Evolutionary conservation across 2,888 invertebrate genomes (phyloP), one percentile per base, ranked within the genome.

Genomic region (Melikaiella ostensackeni): DNA sequence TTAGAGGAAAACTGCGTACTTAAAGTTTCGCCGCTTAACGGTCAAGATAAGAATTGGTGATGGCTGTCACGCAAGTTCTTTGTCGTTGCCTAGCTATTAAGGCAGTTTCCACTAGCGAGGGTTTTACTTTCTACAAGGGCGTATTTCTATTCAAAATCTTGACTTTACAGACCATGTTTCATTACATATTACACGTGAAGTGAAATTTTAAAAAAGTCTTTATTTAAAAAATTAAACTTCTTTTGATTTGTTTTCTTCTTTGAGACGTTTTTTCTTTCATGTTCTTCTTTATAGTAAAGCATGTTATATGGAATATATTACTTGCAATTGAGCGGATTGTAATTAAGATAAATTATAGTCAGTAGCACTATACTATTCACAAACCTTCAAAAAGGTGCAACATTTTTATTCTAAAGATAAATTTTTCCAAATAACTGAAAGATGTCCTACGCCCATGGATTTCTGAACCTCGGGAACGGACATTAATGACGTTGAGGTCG

Each of bases 21-120:
- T 76, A 57, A 62, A 63, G 62, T 21, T 55, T 77, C 11, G 33
- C 50, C 13, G 30, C 42, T 63, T 59, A 50, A 55, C 61, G 63
- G 33, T 46, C 57, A 80, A 80, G 83, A 87, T 85, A 83, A 81
- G 81, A 74, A 64, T 77, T 82, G 78, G 70, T 79, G 84, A 82
- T 79, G 80, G 74, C 61, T 75, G 75, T 77, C 88, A 87, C 88
- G 87, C 87, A 81, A 87, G 66, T 79, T 78, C 76, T 70, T 79
- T 77, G 77, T 76, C 74, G 80, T 46, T 61, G 77, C 75, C 75
- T 78, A 76, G 64, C 81, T 81, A 81, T 85, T 84, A 81, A 79
- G 84, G 83, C 75, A 80, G 78, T 83, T 86, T 84, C 79, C 80
- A 83, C 80, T 80, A 33, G 66, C 76, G 64, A 63, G 66, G 75